These are phyloP conservation scores for Trichogramma pretiosum DNA, from an alignment of 1,140 invertebrate genomes.

Conservation along the genomic window DNA sequence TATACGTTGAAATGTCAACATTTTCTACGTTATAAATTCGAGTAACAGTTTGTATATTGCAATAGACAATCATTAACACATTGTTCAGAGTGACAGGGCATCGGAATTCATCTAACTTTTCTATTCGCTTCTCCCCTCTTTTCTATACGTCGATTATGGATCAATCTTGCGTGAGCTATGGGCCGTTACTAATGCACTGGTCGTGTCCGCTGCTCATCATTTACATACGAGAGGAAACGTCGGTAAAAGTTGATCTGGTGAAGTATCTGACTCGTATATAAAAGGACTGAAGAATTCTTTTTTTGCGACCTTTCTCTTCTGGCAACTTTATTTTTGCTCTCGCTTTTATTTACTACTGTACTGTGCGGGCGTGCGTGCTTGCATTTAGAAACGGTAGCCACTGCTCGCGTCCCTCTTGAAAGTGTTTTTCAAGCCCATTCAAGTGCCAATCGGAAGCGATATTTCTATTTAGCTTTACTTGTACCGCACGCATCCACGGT, in stretches of 20 bases:
- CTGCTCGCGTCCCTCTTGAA: neutral
- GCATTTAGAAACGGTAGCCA: too few relatives aligned
- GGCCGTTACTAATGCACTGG: slow-evolving; percentile 19
- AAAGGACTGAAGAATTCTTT: too few relatives aligned
- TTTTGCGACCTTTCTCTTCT: neutral
- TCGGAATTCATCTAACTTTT: too few relatives aligned
- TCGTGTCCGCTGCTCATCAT: slow-evolving; percentile 18
- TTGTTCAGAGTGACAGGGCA: slow-evolving; percentile 5
- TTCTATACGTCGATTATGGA: slow-evolving; percentile 13
- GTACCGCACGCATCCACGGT: too few relatives aligned
- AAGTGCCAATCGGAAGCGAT: slow-evolving; percentile 6
- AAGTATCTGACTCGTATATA: too few relatives aligned
- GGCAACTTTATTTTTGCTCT: too few relatives aligned
- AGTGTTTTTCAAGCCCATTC: neutral
- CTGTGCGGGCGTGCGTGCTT: neutral
- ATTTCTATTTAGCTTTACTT: too few relatives aligned
- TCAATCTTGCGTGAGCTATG: slow-evolving; percentile 14
- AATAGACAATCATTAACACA: slow-evolving; percentile 14
- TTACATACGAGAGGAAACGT: slow-evolving; percentile 23
- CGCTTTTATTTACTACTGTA: too few relatives aligned
- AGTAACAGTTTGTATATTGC: too few relatives aligned
- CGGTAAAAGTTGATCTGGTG: too few relatives aligned
- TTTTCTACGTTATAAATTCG: too few relatives aligned
- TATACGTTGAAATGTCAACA: too few relatives aligned
- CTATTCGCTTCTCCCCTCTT: slow-evolving; percentile 4